Percentiles rank a stretch among this genome's conserved stretches.
These are phyloP conservation scores for Apus apus DNA, from an alignment of 2,113 vertebrate genomes.

Conservation along the genomic window DNA sequence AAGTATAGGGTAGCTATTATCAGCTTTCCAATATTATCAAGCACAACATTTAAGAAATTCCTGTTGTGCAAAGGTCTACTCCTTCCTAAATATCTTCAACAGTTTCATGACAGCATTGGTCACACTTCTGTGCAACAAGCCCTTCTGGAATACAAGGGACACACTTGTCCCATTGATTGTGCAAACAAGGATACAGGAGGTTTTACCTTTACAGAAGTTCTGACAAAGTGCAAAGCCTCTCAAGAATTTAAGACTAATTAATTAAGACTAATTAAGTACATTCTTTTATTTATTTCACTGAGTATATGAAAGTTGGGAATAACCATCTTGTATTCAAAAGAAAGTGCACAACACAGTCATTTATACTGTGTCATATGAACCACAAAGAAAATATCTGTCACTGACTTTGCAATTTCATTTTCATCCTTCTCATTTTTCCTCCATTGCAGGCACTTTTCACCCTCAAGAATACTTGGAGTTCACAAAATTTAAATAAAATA, in stretches of 20 bases:
- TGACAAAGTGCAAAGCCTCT: background rate
- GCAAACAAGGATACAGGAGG: background rate
- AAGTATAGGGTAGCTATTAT: background rate
- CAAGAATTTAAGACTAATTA: background rate
- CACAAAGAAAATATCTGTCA: background rate
- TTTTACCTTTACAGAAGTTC: background rate
- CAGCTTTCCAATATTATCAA: background rate
- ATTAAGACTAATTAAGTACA: background rate
- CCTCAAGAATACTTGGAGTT: background rate
- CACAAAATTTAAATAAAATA: background rate
- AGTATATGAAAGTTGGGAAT: background rate
- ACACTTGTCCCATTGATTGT: background rate
- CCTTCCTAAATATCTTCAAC: background rate
- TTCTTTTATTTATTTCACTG: background rate
- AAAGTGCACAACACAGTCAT: background rate
- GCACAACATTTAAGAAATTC: background rate
- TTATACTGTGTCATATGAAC: background rate
- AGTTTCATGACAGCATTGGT: background rate
- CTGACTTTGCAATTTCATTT: background rate
- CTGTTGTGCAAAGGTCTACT: background rate
- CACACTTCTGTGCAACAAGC: accelerated
- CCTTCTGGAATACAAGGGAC: background rate
- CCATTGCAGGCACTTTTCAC: background rate
- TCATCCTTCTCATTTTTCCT: background rate
- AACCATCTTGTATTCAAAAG: background rate